A percentile compares a stretch with the other conserved stretches of the same genome.
phyloP scores from a whole-genome alignment of 2,888 invertebrate genomes.

The Rhingia campestris region DNA sequence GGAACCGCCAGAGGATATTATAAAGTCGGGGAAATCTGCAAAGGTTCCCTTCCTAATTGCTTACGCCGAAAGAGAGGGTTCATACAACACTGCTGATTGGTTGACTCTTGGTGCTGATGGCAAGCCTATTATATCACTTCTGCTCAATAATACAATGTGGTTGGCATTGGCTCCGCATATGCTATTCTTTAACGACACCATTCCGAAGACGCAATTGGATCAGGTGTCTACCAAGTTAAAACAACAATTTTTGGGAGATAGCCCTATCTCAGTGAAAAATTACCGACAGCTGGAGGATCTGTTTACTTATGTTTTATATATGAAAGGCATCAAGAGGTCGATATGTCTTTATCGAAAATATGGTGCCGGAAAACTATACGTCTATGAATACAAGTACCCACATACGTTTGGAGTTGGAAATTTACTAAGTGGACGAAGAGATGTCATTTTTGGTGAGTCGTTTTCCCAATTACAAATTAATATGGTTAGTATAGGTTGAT shows the following conservation, averaged over 20 bases:
- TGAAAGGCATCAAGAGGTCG: conserved; percentile 84
- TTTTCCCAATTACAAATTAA: no score
- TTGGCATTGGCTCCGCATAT: conserved; percentile 6
- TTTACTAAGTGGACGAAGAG: background rate
- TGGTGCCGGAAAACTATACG: conserved; percentile 4
- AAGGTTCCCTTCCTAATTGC: conserved; percentile 87
- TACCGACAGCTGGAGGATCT: conserved; percentile 81
- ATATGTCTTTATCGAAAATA: conserved; percentile 15
- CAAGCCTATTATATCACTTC: background rate
- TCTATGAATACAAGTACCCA: conserved; percentile 1
- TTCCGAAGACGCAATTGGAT: background rate
- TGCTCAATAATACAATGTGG: conserved; percentile 18
- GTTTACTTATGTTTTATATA: conserved; percentile 86
- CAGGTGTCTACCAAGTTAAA: background rate
- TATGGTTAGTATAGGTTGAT: no score
- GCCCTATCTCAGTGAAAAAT: conserved; percentile 77
- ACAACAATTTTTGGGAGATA: conserved; percentile 34
- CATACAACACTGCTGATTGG: conserved; percentile 85
- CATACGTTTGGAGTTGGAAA: background rate
- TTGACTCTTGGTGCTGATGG: background rate
- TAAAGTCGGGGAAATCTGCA: conserved; percentile 84
- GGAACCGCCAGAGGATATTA: conserved; percentile 85
- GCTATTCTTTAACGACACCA: conserved; percentile 8
- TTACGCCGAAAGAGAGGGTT: conserved; percentile 87
- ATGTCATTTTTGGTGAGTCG: background rate